A percentile compares a stretch with the other conserved stretches of the same genome.
These are phyloP conservation scores for Diarsia brunnea DNA, from an alignment of 2,888 invertebrate genomes.

Conservation along the genomic window DNA sequence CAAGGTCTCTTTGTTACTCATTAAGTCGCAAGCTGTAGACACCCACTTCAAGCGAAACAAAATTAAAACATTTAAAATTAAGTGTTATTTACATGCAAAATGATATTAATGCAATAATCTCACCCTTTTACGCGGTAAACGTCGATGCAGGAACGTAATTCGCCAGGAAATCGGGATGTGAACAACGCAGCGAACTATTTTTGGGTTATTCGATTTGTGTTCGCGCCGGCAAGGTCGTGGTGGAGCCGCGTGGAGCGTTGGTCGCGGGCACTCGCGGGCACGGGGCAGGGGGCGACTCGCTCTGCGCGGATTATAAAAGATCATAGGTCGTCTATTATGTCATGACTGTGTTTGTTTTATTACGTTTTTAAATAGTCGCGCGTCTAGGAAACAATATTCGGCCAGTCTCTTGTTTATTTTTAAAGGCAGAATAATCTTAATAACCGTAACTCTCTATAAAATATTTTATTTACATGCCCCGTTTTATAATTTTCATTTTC, in stretches of 20 bases:
- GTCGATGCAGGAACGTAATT: slow-evolving; percentile 54
- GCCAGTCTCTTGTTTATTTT: slow-evolving; percentile 2
- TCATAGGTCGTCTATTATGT: slow-evolving; percentile 47
- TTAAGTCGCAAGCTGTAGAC: slow-evolving; percentile 11
- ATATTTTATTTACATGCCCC: slow-evolving; percentile 8
- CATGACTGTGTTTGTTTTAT: slow-evolving; percentile 28
- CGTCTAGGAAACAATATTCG: slow-evolving; percentile 19
- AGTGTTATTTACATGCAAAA: slow-evolving; percentile 34
- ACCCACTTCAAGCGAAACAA: slow-evolving; percentile 15
- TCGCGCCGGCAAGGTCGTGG: slow-evolving; percentile 68
- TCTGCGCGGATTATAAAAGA: slow-evolving; percentile 49
- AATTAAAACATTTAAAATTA: slow-evolving; percentile 6
- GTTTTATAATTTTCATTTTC: slow-evolving; percentile 44
- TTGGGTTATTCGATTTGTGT: slow-evolving; percentile 73
- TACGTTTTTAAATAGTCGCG: slow-evolving; percentile 11
- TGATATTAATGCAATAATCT: slow-evolving; percentile 51
- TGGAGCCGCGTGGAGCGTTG: slow-evolving; percentile 42
- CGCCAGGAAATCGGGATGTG: slow-evolving; percentile 50
- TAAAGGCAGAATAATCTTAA: slow-evolving; percentile 18
- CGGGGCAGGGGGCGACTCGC: slow-evolving; percentile 52
- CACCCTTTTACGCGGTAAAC: slow-evolving; percentile 62
- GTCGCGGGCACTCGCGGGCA: slow-evolving; percentile 51
- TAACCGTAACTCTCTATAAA: slow-evolving; percentile 36
- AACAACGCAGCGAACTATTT: slow-evolving; percentile 68
- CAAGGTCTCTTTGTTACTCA: slow-evolving; percentile 45